Evolutionary conservation across 2,888 invertebrate genomes (phyloP).

Genomic region (Eristalis pertinax): DNA sequence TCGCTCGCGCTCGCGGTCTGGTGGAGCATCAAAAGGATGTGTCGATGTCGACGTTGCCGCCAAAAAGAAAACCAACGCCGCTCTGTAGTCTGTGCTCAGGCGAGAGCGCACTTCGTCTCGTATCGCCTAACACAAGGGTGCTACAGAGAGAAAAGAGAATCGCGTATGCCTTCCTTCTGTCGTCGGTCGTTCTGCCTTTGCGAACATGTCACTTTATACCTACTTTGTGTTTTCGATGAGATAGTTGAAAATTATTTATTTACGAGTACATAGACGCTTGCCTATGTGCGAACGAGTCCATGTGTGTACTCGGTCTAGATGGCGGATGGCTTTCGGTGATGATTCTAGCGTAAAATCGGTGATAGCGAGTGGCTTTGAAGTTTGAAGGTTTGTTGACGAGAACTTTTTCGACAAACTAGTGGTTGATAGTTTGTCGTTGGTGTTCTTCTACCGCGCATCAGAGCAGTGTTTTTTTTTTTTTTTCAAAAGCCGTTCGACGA

Average conservation of each 20-base stretch:
- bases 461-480: background rate
- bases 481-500: background rate
- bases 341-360: background rate
- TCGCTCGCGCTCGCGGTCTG: conserved; percentile 50
- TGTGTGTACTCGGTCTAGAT: background rate
- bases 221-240: conserved; percentile 59
- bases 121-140: conserved; percentile 19
- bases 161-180: conserved; percentile 14
- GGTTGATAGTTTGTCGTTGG: background rate
- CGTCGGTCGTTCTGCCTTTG: background rate
- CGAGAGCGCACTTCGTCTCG: conserved; percentile 30
- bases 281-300: background rate
- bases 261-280: conserved; percentile 38
- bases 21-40: conserved; percentile 60
- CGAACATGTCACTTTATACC: conserved; percentile 50
- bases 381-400: conserved; percentile 15
- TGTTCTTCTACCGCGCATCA: background rate
- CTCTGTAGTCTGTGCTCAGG: background rate
- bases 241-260: conserved; percentile 64
- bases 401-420: conserved; percentile 12
- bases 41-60: conserved; percentile 7
- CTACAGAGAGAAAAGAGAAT: conserved; percentile 32
- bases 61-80: conserved; percentile 17
- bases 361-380: background rate
- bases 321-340: background rate